A percentile compares a stretch with the other conserved stretches of the same genome.
Conservation (phyloP, 2,797 vertebrate genomes). For the Carcharodon carcharias region DNA sequence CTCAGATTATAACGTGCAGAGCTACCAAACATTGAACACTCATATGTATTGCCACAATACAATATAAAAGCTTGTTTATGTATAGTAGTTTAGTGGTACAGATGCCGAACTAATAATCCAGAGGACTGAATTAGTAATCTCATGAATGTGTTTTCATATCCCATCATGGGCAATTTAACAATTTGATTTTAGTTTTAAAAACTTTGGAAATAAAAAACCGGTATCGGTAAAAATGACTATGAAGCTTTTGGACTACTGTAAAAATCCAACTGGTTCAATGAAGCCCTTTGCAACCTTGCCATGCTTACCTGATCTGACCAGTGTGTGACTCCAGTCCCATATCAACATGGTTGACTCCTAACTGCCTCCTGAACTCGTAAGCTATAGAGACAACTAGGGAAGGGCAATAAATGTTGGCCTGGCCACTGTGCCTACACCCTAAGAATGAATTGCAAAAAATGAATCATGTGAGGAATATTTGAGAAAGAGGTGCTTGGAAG, state of each 20-base stretch:
- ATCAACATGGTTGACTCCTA: too few species aligned
- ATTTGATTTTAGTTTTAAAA: neutral
- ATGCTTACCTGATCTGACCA: neutral
- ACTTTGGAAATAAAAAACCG: neutral
- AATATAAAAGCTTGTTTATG: neutral
- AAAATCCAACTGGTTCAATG: neutral
- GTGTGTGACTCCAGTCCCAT: neutral
- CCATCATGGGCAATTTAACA: neutral
- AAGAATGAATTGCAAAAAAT: neutral
- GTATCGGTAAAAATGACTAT: neutral
- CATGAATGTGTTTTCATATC: neutral
- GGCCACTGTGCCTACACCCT: neutral
- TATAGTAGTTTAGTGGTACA: neutral
- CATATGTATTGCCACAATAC: neutral
- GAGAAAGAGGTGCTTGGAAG: neutral
- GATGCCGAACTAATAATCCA: neutral
- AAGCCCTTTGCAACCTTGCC: neutral
- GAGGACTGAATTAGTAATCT: neutral
- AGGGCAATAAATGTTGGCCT: neutral
- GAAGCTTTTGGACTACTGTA: neutral
- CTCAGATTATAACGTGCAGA: neutral
- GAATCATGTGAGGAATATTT: neutral
- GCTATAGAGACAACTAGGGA: neutral
- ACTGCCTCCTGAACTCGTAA: neutral
- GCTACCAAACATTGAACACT: neutral